Base-by-base conservation (phyloP, 2,888 invertebrate species). In the Acleris sparsana region DNA sequence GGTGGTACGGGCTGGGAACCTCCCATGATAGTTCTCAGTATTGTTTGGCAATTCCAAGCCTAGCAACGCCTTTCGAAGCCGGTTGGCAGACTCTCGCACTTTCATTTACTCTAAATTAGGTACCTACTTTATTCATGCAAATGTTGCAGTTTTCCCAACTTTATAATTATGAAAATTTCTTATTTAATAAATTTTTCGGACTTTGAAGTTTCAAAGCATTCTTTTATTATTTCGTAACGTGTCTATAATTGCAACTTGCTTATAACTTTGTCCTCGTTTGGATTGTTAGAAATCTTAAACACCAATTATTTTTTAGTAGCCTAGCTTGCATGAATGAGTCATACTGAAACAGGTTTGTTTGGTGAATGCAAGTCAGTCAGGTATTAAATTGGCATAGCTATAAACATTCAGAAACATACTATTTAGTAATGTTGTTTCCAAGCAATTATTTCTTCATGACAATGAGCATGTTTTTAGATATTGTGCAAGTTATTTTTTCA, bases 1-100 rank as follows among this genome's bases (percentile, higher is more conserved):
- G 65, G 65, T 57, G 61, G 65, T 29, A 33, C 17, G 25, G 33
- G 51, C 46, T 66, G 65, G 65, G 65, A 66, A 63, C 72, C 79
- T 79, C 79, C 74, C 78, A 79, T 77, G 69, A 67, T 67, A 71
- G 75, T 80, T 83, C 82, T 71, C 80, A 84, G 75, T 69, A 82
- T 83, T 85, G 82, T 85, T 80, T 79, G 77, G 48, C 22, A 52
- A 71, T 73, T 73, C 71, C 73, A 72, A 70, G 72, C 79, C 63
- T 75, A 75, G 77, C 79, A 80, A 81, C 77, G 77, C 63, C 64
- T 78, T 79, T 74, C 63, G 69, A 55, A 72, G 72, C 75, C 74
- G 69, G 74, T 65, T 69, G 68, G 67, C 62, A 63, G 68, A 44
- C 63, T 69, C 62, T 52, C 68, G 69, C 33, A 53, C 44, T 20